phyloP scores from a whole-genome alignment of 2,888 invertebrate genomes.

The Lampropteryx suffumata region DNA sequence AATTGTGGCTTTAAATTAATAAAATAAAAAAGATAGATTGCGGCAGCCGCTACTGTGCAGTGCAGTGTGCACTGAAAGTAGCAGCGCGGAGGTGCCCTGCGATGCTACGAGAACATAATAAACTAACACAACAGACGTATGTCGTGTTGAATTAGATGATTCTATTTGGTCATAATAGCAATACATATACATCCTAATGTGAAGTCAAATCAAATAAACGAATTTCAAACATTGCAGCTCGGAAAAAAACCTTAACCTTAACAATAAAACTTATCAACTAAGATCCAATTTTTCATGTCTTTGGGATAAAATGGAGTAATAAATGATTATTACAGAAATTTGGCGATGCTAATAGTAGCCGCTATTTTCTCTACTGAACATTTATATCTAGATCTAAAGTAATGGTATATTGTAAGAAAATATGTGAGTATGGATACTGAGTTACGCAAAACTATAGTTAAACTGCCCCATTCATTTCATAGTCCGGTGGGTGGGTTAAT shows the following conservation, averaged over 20 bases:
- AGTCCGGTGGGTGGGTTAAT: constrained; percentile 46
- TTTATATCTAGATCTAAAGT: constrained; percentile 50
- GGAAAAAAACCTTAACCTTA: constrained; percentile 35
- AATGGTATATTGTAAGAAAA: constrained; percentile 46
- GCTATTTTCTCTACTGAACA: constrained; percentile 56
- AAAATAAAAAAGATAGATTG: not conserved
- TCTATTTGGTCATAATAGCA: too few relatives aligned
- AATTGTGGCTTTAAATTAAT: not conserved
- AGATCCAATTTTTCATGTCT: constrained; percentile 66
- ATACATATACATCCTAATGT: not conserved
- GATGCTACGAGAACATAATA: not conserved
- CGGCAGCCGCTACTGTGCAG: too few relatives aligned
- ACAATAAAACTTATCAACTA: constrained; percentile 56
- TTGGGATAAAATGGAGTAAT: constrained; percentile 70
- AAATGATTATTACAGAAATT: constrained; percentile 58
- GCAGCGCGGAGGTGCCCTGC: too few relatives aligned
- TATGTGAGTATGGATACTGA: constrained; percentile 54
- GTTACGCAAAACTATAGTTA: constrained; percentile 44
- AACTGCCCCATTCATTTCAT: constrained; percentile 34
- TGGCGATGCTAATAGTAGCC: constrained; percentile 66
- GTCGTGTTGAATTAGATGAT: too few relatives aligned
- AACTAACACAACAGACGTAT: not conserved
- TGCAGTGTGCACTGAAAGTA: too few relatives aligned
- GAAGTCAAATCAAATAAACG: not conserved
- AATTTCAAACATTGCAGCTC: constrained; percentile 5